Evolutionary conservation across 2,797 vertebrate genomes (phyloP).

Genomic region (Oreonectes daqikongensis): DNA sequence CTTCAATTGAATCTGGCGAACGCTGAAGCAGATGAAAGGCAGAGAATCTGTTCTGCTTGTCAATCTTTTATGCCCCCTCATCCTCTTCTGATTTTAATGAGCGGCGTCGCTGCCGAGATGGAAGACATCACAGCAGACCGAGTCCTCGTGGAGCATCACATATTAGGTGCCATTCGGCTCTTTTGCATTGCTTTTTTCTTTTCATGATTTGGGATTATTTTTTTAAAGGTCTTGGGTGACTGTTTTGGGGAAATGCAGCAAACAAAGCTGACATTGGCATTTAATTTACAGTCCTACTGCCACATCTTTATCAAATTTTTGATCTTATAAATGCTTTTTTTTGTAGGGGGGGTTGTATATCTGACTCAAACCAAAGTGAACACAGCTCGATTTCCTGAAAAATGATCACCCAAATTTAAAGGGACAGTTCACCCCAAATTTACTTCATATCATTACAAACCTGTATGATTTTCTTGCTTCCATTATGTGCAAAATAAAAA

Average conservation of each 20-base stretch:
- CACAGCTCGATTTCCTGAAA: background rate
- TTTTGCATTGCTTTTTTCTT: conserved; percentile 10
- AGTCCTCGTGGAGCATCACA: conserved; percentile 2
- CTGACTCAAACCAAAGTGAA: background rate
- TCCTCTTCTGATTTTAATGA: conserved; percentile 46
- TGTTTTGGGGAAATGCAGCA: background rate
- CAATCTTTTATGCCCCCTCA: conserved; percentile 41
- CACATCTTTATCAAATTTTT: background rate
- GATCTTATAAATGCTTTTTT: background rate
- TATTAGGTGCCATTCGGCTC: conserved; percentile 27
- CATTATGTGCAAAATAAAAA: background rate
- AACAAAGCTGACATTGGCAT: background rate
- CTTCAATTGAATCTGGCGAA: conserved; percentile 35
- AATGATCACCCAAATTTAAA: background rate
- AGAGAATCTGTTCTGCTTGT: conserved; percentile 44
- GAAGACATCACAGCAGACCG: background rate
- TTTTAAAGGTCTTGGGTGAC: background rate
- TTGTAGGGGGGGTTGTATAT: no score
- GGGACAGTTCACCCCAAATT: background rate
- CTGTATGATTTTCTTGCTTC: background rate
- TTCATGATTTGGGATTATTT: conserved; percentile 27
- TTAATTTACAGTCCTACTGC: background rate
- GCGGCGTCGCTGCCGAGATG: conserved; percentile 1
- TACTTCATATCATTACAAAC: background rate
- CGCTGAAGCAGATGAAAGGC: conserved; percentile 41